Base-by-base conservation (phyloP, 2,888 invertebrate genomes). In the Apodemia duryi region DNA sequence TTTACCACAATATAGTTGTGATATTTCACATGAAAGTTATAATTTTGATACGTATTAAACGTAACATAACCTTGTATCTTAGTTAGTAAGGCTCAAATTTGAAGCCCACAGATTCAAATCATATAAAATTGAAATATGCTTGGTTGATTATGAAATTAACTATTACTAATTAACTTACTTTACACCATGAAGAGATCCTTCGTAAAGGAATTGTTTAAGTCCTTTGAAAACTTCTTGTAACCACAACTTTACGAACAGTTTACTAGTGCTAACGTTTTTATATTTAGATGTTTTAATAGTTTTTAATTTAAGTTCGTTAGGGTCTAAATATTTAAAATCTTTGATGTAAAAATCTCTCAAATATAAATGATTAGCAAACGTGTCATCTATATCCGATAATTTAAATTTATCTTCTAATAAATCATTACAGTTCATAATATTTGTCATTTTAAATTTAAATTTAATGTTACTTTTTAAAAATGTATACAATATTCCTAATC, bases 151-250 rank as follows among this genome's bases (percentile, higher is more conserved):
- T 10, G 29, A 54, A 54, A 54, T 57, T 66, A 70, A 64, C 57
- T 51, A 66, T 68, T 65, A 46, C 46, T 46, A 46, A 57, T 49
- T 65, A 64, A 86, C 90, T 86, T 68, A 91, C 92, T 91, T 91
- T 21, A 91, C 87, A 66, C 91, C 91, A 75, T 92, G 91, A 49
- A 92, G 72, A 62, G 88, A 86, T 46, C 92, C 92, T 62, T 85
- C 84, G 69, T 86, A 87, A 70, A 89, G 85, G 71, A 92, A 84
- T 74, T 90, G 87, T 73, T 85, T 87, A 66, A 88, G 69, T 1
- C 91, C 91, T 61, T 75, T 81, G 71, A 85, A 72, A 29, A 90
- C 78, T 75, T 88, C 84, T 4, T 66, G 70, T 0, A 79, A 67
- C 90, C 88, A 91, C 71, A 80, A 73, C 65, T 83, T 78, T 21